Evolutionary conservation across 1,140 invertebrate species (phyloP), one percentile per base, ranked within the genome.

Genomic region (Grapholita molesta): DNA sequence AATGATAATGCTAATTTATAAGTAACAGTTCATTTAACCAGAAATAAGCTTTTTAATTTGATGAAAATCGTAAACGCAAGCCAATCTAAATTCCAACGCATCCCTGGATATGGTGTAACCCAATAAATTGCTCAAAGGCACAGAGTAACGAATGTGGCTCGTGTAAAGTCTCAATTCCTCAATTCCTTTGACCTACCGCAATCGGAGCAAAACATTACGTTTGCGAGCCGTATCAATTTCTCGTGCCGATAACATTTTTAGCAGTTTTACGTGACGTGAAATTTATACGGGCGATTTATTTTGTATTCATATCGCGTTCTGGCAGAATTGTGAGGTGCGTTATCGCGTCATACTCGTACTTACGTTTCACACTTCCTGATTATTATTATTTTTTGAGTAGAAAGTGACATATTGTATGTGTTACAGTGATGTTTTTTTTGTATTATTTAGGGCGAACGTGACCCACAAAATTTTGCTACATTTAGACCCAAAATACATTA

Each of bases 251-350:
- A 89, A 86, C 83, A 86, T 85, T 89, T 86, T 87, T 88, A 79
- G 82, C 82, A 74, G 80, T 88, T 85, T n/a, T 86, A 89, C 89
- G 86, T 89, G 89, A 89, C 86, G 74, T 77, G 85, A 85, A 88
- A 89, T 89, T 89, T 84, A 88, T 89, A 82, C 80, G 77, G 78
- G 73, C 80, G 83, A 89, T 91, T 88, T 89, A 89, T 91, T 86
- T 85, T 82, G 82, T 80, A 84, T 86, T 88, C 86, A 83, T 86
- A 87, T 89, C 86, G 81, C 84, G 80, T 88, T 83, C 78, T 80
- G 72, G 80, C 78, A 74, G 83, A 86, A 85, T 88, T 85, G 80
- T 79, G 78, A 85, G 80, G 78, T 84, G 75, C 83, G 74, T 83
- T 89, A 89, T 86, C 85, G 70, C 84, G 74, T 83, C 74, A 81